phyloP scores from a whole-genome alignment of 2,797 vertebrate genomes.

The Chelmon rostratus region DNA sequence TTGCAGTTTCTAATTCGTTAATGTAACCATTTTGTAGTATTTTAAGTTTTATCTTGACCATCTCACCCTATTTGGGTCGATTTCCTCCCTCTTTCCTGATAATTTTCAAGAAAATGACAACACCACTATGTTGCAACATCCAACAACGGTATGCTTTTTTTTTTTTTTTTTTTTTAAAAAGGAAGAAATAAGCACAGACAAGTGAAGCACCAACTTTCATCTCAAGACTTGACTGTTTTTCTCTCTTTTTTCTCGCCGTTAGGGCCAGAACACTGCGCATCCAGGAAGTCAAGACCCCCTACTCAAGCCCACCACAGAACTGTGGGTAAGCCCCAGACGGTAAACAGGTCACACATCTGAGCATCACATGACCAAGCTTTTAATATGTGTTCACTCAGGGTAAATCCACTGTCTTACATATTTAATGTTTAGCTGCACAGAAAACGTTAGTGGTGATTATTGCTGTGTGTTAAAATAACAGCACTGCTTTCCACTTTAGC shows the following conservation, averaged over 20 bases:
- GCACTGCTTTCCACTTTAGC: background rate
- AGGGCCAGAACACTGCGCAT: background rate
- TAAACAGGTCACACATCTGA: constrained; percentile 28
- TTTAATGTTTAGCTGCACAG: background rate
- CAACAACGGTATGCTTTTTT: background rate
- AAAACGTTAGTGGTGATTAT: background rate
- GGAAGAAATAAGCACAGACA: background rate
- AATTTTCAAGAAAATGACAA: background rate
- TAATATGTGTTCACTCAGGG: background rate
- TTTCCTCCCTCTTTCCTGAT: background rate
- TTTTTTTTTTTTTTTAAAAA: too few relatives aligned
- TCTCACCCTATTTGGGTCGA: background rate
- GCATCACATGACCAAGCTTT: constrained; percentile 13
- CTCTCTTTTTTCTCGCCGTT: background rate
- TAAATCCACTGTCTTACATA: background rate
- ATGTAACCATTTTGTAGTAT: background rate
- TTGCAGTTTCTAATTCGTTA: background rate
- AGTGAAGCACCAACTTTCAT: background rate
- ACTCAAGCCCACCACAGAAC: constrained; percentile 1
- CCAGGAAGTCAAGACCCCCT: constrained; percentile 38
- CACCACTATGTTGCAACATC: background rate
- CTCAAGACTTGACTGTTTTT: background rate
- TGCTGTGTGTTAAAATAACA: background rate
- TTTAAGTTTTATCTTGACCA: background rate
- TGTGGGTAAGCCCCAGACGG: constrained; percentile 19